Percentiles rank a stretch among this genome's conserved stretches.
Conservation (phyloP, 2,888 invertebrate species). For the Philereme vetulata region DNA sequence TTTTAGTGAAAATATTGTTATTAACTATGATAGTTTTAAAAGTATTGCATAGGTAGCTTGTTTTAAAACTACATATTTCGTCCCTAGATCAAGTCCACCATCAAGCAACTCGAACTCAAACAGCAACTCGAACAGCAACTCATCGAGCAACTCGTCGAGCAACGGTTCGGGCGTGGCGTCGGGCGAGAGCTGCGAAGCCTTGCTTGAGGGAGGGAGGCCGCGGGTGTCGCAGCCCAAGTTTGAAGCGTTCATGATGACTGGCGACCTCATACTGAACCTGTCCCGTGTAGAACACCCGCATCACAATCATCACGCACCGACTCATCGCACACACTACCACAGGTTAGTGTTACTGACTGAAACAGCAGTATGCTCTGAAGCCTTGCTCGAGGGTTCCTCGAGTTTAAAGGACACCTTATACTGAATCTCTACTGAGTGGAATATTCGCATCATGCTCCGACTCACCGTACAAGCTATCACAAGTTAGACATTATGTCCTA, state of each 20-base stretch:
- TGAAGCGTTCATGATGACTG: constrained; percentile 99
- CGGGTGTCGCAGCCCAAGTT: constrained; percentile 85
- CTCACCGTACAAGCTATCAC: constrained; percentile 75
- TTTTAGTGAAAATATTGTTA: too few relatives aligned
- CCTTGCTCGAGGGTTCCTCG: background rate
- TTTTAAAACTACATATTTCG: constrained; percentile 1
- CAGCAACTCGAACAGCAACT: constrained; percentile 70
- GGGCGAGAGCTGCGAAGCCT: constrained; percentile 77
- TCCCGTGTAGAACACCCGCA: constrained; percentile 90
- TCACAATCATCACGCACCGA: constrained; percentile 78
- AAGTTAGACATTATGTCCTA: constrained; percentile 59
- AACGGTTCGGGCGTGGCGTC: constrained; percentile 82
- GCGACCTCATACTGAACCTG: constrained; percentile 96
- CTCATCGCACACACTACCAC: constrained; percentile 76
- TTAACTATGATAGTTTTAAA: too few relatives aligned
- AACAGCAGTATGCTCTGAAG: background rate
- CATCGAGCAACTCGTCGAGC: constrained; percentile 73
- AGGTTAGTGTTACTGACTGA: constrained; percentile 49
- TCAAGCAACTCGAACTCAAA: constrained; percentile 76
- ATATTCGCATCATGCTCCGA: constrained; percentile 83
- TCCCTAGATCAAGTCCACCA: constrained; percentile 66
- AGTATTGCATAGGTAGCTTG: too few relatives aligned
- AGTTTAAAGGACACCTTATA: constrained; percentile 82
- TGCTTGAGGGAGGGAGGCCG: constrained; percentile 67
- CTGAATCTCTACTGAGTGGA: constrained; percentile 94